These are phyloP conservation scores for Pungitius pungitius DNA, from an alignment of 2,113 vertebrate species.

Conservation along the genomic window DNA sequence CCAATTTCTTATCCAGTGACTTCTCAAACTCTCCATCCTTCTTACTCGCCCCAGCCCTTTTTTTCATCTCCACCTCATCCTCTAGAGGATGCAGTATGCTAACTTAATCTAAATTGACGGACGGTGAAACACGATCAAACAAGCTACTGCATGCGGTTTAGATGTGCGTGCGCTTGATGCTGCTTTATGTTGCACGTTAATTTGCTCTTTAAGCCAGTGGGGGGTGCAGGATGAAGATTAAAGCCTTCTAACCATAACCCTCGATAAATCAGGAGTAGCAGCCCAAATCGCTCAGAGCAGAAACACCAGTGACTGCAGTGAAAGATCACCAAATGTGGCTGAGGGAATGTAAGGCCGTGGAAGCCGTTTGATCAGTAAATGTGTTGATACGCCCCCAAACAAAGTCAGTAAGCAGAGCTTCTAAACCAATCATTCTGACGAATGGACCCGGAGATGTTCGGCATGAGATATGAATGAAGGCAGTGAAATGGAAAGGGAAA, in stretches of 20 bases:
- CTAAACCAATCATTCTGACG: conserved; percentile 30
- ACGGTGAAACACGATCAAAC: conserved; percentile 25
- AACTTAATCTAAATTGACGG: conserved; percentile 23
- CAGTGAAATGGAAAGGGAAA: conserved; percentile 18
- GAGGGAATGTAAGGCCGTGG: conserved; percentile 20
- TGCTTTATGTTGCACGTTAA: conserved; percentile 19
- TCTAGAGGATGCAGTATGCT: background rate
- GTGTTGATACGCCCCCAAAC: conserved; percentile 22
- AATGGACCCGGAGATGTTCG: conserved; percentile 24
- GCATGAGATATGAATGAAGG: conserved; percentile 15
- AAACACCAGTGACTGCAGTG: conserved; percentile 32
- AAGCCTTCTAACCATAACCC: conserved; percentile 20
- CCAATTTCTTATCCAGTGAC: background rate
- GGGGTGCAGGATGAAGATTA: conserved; percentile 31
- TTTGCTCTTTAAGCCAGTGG: conserved; percentile 29
- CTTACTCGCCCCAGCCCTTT: background rate
- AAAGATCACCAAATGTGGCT: conserved; percentile 11
- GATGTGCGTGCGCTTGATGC: conserved; percentile 5
- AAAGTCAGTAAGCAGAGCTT: conserved; percentile 14
- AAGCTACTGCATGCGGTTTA: conserved; percentile 5
- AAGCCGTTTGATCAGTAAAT: conserved; percentile 45
- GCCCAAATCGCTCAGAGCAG: conserved; percentile 24
- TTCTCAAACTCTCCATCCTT: conserved; percentile 6
- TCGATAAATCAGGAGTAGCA: conserved; percentile 15
- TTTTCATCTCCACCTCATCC: background rate